Evolutionary conservation across 37 sponge, comb jelly and placozoan genomes (phyloP).

Genomic region (Spongilla lacustris): DNA sequence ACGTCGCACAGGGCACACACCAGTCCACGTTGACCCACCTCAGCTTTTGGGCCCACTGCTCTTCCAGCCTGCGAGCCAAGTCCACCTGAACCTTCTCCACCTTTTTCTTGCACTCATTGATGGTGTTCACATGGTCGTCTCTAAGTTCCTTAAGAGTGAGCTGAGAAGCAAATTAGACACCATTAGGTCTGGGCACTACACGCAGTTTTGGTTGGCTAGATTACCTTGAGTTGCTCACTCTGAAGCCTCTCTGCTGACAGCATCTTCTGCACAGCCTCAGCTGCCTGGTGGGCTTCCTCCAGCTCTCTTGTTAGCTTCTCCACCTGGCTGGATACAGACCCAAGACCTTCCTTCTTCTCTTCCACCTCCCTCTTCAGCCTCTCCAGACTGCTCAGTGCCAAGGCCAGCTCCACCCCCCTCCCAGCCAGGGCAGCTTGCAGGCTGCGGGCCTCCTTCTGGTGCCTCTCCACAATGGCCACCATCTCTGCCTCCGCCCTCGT

Average conservation of each 20-base stretch:
- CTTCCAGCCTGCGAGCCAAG: slow-evolving; percentile 44
- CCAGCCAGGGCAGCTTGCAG: slow-evolving; percentile 4
- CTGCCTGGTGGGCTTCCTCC: not conserved
- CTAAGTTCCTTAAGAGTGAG: slow-evolving; percentile 13
- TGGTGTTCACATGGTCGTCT: not conserved
- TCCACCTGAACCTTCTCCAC: slow-evolving; percentile 15
- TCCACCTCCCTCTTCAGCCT: slow-evolving; percentile 18
- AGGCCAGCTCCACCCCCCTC: slow-evolving; percentile 10
- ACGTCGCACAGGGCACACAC: not conserved
- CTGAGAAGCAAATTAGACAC: slow-evolving; percentile 3
- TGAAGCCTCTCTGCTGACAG: slow-evolving; percentile 27
- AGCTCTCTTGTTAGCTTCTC: slow-evolving; percentile 31
- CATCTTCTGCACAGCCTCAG: not conserved
- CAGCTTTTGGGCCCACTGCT: slow-evolving; percentile 35
- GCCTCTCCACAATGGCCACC: not conserved
- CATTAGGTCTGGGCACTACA: not conserved
- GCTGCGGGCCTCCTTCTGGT: not conserved
- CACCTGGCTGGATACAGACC: slow-evolving; percentile 21
- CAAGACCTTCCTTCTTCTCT: slow-evolving; percentile 47
- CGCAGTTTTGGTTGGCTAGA: not conserved
- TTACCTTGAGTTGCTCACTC: slow-evolving; percentile 47
- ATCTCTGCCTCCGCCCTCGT: slow-evolving; percentile 17
- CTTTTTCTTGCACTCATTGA: not conserved
- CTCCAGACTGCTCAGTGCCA: slow-evolving; percentile 24
- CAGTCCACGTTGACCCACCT: slow-evolving; percentile 12